Evolutionary conservation across 2,797 vertebrate species (phyloP).

Genomic region (Gambusia yucatana): DNA sequence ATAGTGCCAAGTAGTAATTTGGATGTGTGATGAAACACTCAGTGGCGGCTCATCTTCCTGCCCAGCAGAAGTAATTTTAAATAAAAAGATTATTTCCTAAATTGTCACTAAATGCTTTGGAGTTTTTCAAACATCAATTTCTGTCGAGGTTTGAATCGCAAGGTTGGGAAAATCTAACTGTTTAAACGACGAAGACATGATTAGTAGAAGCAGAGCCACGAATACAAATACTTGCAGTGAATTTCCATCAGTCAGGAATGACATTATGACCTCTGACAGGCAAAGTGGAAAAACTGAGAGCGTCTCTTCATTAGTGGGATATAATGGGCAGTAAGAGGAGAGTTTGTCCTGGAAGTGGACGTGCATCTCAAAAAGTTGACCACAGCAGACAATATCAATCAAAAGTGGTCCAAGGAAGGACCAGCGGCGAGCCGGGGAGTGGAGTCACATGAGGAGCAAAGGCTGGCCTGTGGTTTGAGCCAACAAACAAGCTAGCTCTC

Average conservation of each 20-base stretch:
- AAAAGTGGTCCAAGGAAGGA: too few species aligned
- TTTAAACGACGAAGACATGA: slow-evolving; percentile 1
- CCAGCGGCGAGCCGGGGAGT: neutral
- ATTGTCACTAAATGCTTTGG: neutral
- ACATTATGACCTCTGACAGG: neutral
- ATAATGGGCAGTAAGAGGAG: neutral
- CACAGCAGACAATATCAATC: too few species aligned
- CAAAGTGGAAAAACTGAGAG: neutral
- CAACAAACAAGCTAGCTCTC: neutral
- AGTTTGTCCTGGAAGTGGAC: neutral
- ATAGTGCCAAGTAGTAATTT: neutral
- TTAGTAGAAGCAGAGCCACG: neutral
- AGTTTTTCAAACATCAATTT: neutral
- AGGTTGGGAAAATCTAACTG: neutral
- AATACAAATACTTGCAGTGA: neutral
- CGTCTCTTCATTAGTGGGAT: neutral
- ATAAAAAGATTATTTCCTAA: neutral
- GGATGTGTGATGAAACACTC: slow-evolving; percentile 11
- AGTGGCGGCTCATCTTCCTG: slow-evolving; percentile 1
- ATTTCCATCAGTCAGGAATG: neutral
- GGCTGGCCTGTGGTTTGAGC: neutral
- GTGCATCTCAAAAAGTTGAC: too few species aligned
- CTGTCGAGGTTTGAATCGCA: neutral
- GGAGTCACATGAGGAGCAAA: neutral
- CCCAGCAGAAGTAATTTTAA: neutral